Evolutionary conservation across 2,113 vertebrate genomes (phyloP).

Genomic region (Catharus minimus): DNA sequence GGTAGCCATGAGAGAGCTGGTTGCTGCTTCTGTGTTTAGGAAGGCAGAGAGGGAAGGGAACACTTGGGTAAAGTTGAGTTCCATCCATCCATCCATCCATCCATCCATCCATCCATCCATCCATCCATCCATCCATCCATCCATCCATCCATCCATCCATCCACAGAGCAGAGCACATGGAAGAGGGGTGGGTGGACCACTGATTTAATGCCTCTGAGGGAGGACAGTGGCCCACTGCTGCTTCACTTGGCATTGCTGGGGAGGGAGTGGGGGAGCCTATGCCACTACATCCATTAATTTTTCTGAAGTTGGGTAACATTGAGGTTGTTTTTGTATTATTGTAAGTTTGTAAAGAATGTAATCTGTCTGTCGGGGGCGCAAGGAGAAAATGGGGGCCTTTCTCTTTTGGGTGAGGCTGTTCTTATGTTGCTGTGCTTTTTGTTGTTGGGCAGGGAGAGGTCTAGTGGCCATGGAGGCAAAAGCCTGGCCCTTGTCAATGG

Average conservation of each 20-base stretch:
- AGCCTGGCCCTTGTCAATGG: background rate
- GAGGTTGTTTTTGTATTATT: slow-evolving; percentile 52
- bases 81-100: fast-evolving
- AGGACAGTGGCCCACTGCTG: background rate
- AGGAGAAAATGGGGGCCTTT: slow-evolving; percentile 46
- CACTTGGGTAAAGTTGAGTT: background rate
- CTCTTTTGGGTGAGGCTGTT: slow-evolving; percentile 25
- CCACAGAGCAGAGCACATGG: background rate
- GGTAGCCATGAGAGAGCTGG: background rate
- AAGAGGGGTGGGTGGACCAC: background rate
- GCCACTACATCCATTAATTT: background rate
- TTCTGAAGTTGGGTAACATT: slow-evolving; percentile 6
- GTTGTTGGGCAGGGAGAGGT: background rate
- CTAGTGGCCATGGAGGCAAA: background rate
- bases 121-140: fast-evolving
- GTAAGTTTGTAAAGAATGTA: slow-evolving; percentile 76
- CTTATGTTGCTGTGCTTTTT: slow-evolving; percentile 39
- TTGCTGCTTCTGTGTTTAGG: background rate
- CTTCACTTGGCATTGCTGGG: background rate
- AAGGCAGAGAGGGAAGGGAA: background rate
- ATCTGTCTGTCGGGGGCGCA: slow-evolving; percentile 60
- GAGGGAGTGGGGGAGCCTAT: background rate
- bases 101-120: fast-evolving
- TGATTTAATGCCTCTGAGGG: background rate
- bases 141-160: fast-evolving